A percentile compares a stretch with the other conserved stretches of the same genome.
These are phyloP conservation scores for Lampris megalopsis DNA, from an alignment of 2,113 vertebrate genomes.

Conservation along the genomic window DNA sequence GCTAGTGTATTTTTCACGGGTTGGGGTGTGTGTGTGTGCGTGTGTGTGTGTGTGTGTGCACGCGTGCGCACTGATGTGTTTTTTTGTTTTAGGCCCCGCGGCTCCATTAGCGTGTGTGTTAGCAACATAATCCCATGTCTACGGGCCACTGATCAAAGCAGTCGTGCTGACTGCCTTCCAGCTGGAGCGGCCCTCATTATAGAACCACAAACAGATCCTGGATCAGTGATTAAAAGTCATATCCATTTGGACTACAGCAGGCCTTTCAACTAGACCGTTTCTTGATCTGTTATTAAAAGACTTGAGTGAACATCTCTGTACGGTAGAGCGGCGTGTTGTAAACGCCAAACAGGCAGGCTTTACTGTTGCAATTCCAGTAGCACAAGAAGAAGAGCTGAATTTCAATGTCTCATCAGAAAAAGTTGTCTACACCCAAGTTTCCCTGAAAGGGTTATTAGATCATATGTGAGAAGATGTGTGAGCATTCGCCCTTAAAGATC, in stretches of 20 bases:
- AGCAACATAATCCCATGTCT: slow-evolving; percentile 58
- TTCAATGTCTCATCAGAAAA: slow-evolving; percentile 48
- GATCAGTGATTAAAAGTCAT: slow-evolving; percentile 63
- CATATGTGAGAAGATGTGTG: slow-evolving; percentile 41
- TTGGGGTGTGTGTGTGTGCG: neutral
- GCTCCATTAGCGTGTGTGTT: slow-evolving; percentile 65
- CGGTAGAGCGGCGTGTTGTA: neutral
- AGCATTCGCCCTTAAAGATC: slow-evolving; percentile 53
- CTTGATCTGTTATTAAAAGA: slow-evolving; percentile 37
- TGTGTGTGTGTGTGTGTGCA: slow-evolving; percentile 6
- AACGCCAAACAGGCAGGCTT: slow-evolving; percentile 31
- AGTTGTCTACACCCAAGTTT: slow-evolving; percentile 11
- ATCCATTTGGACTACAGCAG: slow-evolving; percentile 34
- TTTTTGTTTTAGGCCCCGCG: slow-evolving; percentile 26
- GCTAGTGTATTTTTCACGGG: slow-evolving; percentile 30
- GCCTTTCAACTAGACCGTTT: slow-evolving; percentile 36
- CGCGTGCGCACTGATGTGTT: neutral
- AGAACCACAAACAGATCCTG: slow-evolving; percentile 38
- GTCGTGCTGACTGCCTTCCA: slow-evolving; percentile 54
- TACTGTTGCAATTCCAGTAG: neutral
- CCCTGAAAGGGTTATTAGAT: slow-evolving; percentile 37
- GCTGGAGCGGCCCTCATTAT: slow-evolving; percentile 68
- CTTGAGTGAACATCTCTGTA: slow-evolving; percentile 26
- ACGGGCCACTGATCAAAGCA: slow-evolving; percentile 73
- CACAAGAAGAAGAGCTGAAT: slow-evolving; percentile 22